Conservation (phyloP, 92 coral and sea anemone species). For the Porites rus region DNA sequence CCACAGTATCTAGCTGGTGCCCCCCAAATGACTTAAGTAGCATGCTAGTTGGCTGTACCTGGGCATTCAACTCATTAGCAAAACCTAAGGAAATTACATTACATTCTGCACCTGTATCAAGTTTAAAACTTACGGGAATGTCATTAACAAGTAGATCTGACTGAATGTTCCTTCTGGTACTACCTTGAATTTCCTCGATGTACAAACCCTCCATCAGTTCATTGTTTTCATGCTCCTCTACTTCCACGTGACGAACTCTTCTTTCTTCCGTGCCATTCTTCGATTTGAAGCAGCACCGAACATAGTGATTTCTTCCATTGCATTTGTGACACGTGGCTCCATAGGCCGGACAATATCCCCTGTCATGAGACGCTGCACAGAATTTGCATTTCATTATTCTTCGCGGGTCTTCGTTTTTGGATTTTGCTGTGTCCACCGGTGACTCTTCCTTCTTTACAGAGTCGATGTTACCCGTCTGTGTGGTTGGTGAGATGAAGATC, state of each 20-base stretch:
- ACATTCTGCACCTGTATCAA: conserved; percentile 56
- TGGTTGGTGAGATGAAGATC: conserved; percentile 26
- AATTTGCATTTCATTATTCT: conserved; percentile 55
- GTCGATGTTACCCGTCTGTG: conserved; percentile 28
- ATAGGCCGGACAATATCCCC: conserved; percentile 24
- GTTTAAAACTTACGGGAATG: conserved; percentile 37
- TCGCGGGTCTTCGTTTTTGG: neutral
- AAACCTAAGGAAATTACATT: conserved; percentile 28
- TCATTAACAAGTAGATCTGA: conserved; percentile 31
- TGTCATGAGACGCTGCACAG: conserved; percentile 49
- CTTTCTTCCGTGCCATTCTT: conserved; percentile 31
- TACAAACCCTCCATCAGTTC: conserved; percentile 29
- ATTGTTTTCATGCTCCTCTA: conserved; percentile 8
- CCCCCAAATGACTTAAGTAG: conserved; percentile 50
- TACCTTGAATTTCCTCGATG: conserved; percentile 33
- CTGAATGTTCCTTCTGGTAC: conserved; percentile 36
- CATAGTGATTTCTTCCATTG: conserved; percentile 59
- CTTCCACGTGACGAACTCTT: conserved; percentile 33
- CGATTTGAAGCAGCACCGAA: conserved; percentile 49
- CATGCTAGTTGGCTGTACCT: conserved; percentile 30
- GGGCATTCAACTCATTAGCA: conserved; percentile 33
- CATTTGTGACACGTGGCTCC: conserved; percentile 46
- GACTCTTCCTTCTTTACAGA: neutral
- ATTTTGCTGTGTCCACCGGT: conserved; percentile 10
- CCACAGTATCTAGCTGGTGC: conserved; percentile 40